Conservation (phyloP, 2,888 invertebrate species). For the Syritta pipiens region DNA sequence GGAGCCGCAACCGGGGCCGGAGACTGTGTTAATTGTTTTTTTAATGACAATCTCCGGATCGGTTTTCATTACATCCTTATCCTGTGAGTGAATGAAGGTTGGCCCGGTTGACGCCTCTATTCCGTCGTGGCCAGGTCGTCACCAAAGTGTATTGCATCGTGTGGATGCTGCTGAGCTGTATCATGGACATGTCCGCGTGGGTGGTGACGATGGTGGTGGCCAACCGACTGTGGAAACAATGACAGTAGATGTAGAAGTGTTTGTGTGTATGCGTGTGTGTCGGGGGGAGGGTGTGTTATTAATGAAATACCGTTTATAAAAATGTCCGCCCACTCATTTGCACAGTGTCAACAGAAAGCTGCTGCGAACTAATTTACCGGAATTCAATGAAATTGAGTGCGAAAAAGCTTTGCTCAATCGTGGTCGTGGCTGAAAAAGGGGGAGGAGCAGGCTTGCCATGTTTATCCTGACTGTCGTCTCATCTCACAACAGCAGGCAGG, state of each 20-base stretch:
- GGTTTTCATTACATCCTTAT: conserved; percentile 72
- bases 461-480: too few relatives aligned
- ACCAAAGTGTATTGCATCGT: conserved; percentile 30
- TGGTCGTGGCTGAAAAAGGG: conserved; percentile 28
- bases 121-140: conserved; percentile 49
- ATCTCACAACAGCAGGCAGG: too few relatives aligned
- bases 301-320: conserved; percentile 69
- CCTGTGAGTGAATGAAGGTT: conserved; percentile 65
- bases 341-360: conserved; percentile 62
- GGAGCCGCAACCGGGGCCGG: conserved; percentile 38
- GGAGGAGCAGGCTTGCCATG: too few relatives aligned
- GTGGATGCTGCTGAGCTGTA: conserved; percentile 31
- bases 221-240: conserved; percentile 47
- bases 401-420: conserved; percentile 69
- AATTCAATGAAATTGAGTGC: conserved; percentile 75
- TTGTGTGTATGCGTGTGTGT: conserved; percentile 20
- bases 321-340: conserved; percentile 67
- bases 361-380: conserved; percentile 73
- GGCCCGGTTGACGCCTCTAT: conserved; percentile 67
- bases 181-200: conserved; percentile 48
- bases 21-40: conserved; percentile 70
- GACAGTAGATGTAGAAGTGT: conserved; percentile 9
- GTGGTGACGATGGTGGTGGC: conserved; percentile 18
- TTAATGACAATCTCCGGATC: conserved; percentile 73
- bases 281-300: conserved; percentile 55